Conservation (phyloP, 1,140 invertebrate species). For the Popillia japonica region DNA sequence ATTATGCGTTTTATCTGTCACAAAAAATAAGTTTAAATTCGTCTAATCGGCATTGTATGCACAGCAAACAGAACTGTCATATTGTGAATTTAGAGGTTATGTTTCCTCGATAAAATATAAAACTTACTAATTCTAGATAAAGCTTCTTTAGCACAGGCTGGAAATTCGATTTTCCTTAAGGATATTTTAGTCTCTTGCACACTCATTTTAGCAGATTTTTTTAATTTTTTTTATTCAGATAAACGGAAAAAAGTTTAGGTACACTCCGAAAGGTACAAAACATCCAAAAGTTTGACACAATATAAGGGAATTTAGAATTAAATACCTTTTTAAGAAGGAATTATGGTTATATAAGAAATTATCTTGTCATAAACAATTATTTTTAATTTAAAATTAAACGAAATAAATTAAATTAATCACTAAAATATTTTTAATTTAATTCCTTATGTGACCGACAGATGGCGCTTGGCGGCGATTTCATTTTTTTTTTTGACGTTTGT, state of each 20-base stretch:
- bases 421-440: too few species aligned
- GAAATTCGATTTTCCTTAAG: constrained; percentile 69
- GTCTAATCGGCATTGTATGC: not conserved
- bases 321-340: too few species aligned
- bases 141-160: constrained; percentile 71
- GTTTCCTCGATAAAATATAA: not conserved
- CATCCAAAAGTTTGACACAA: not conserved
- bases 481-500: not conserved
- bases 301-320: too few species aligned
- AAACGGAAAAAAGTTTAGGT: not conserved
- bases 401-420: too few species aligned
- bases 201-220: constrained; percentile 28
- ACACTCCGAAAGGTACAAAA: not conserved
- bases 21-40: not conserved
- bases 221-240: not conserved
- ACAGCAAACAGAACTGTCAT: not conserved
- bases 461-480: not conserved
- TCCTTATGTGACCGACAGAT: too few species aligned
- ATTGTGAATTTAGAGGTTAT: not conserved
- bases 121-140: constrained; percentile 68
- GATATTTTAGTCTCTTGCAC: constrained; percentile 51
- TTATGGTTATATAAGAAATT: too few species aligned
- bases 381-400: too few species aligned
- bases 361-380: too few species aligned
- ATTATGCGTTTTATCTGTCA: not conserved